phyloP scores from a whole-genome alignment of 2,888 invertebrate genomes.

The Deilephila porcellus region DNA sequence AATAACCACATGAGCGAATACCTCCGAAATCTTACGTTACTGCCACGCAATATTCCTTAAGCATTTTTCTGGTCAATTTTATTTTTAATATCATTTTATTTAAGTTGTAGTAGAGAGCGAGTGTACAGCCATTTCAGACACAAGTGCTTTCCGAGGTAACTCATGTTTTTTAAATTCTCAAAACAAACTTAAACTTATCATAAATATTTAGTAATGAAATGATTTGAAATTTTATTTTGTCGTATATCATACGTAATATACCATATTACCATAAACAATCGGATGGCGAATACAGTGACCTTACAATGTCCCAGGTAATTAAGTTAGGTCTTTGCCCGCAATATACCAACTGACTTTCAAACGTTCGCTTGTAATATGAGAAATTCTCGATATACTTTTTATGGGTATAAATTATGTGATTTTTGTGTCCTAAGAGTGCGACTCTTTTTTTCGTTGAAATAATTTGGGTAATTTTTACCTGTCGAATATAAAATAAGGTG shows the following conservation, averaged over 20 bases:
- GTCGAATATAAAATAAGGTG: neutral
- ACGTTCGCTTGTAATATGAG: constrained; percentile 66
- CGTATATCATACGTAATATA: neutral
- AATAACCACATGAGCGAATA: too few relatives aligned
- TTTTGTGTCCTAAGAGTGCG: constrained; percentile 32
- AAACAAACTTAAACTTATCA: too few relatives aligned
- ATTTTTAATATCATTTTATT: too few relatives aligned
- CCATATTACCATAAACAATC: constrained; percentile 33
- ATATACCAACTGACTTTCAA: constrained; percentile 76
- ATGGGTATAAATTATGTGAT: constrained; percentile 44
- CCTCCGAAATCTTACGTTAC: too few relatives aligned
- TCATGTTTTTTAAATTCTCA: too few relatives aligned
- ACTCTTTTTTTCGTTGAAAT: constrained; percentile 18
- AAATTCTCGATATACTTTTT: constrained; percentile 75
- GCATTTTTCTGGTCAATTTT: too few relatives aligned
- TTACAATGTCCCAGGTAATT: constrained; percentile 70
- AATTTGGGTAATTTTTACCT: constrained; percentile 10
- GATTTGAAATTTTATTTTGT: neutral
- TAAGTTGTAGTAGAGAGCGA: too few relatives aligned
- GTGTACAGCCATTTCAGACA: too few relatives aligned
- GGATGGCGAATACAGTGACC: constrained; percentile 52
- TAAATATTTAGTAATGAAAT: neutral
- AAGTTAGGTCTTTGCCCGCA: constrained; percentile 69
- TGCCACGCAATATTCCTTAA: too few relatives aligned
- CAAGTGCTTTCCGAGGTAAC: too few relatives aligned